phyloP scores from a whole-genome alignment of 2,888 invertebrate species.

The Crematogaster levior region DNA sequence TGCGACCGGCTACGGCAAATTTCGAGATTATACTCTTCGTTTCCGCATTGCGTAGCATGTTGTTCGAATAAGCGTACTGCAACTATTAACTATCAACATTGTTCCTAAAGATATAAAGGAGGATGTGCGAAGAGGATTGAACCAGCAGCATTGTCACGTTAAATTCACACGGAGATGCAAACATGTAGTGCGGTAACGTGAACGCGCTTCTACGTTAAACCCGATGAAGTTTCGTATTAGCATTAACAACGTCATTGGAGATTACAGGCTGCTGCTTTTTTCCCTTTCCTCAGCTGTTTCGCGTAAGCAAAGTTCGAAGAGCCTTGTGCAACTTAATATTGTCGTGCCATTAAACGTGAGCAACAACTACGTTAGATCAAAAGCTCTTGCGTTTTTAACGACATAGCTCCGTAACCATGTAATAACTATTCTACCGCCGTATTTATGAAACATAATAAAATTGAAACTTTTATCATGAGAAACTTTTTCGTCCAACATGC shows the following conservation, averaged over 20 bases:
- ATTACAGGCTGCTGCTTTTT: conserved; percentile 27
- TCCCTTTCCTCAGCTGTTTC: conserved; percentile 22
- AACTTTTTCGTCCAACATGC: conserved; percentile 6
- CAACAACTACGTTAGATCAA: conserved; percentile 41
- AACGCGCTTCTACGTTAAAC: conserved; percentile 22
- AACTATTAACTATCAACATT: conserved; percentile 15
- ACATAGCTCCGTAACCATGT: conserved; percentile 21
- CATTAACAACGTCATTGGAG: conserved; percentile 35
- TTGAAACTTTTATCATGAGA: conserved; percentile 6
- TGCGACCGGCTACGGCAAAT: neutral
- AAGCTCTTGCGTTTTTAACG: conserved; percentile 22
- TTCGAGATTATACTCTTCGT: neutral
- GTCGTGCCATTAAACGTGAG: conserved; percentile 32
- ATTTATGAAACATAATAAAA: conserved; percentile 34
- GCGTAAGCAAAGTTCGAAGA: conserved; percentile 34
- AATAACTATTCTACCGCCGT: conserved; percentile 19
- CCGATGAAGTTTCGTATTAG: conserved; percentile 54
- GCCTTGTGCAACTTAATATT: conserved; percentile 49
- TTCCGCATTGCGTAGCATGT: neutral
- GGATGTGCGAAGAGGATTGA: conserved; percentile 24
- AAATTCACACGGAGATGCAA: conserved; percentile 37
- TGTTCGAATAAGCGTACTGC: conserved; percentile 1
- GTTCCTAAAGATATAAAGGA: neutral
- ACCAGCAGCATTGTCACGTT: conserved; percentile 3
- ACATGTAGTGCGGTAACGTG: conserved; percentile 29